Conservation (phyloP, 2,888 invertebrate genomes). For the Hipparchia semele region DNA sequence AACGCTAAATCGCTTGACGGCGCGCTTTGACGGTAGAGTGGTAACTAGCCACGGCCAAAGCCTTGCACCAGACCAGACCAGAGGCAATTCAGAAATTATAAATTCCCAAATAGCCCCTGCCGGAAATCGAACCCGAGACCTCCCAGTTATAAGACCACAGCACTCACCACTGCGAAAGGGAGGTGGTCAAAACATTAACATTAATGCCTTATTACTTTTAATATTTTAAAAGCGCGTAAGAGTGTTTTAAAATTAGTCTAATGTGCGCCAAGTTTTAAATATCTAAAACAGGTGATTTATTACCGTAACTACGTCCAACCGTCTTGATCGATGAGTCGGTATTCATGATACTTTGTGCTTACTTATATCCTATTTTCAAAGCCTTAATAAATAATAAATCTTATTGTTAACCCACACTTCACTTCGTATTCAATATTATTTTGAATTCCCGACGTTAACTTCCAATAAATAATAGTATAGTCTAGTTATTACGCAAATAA, state of each 20-base stretch:
- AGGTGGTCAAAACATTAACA: too few relatives aligned
- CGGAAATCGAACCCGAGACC: too few relatives aligned
- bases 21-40: too few relatives aligned
- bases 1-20: too few relatives aligned
- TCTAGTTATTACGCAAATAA: background rate
- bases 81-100: too few relatives aligned
- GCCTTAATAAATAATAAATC: background rate
- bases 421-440: background rate
- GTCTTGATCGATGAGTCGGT: slow-evolving; percentile 14
- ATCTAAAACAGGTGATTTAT: slow-evolving; percentile 25
- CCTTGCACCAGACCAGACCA: too few relatives aligned
- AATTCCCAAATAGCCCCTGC: too few relatives aligned
- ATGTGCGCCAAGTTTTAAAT: background rate
- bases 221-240: too few relatives aligned
- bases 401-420: background rate
- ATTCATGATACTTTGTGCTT: background rate
- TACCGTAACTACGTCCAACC: background rate
- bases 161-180: too few relatives aligned
- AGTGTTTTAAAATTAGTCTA: background rate
- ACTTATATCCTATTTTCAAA: background rate
- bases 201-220: too few relatives aligned
- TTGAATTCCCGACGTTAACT: background rate
- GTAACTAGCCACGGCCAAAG: too few relatives aligned
- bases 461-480: background rate
- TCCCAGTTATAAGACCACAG: too few relatives aligned